Percentiles rank a stretch among this genome's conserved stretches.
These are phyloP conservation scores for Elephas maximus DNA, from an alignment of 2,113 vertebrate species.

Conservation along the genomic window DNA sequence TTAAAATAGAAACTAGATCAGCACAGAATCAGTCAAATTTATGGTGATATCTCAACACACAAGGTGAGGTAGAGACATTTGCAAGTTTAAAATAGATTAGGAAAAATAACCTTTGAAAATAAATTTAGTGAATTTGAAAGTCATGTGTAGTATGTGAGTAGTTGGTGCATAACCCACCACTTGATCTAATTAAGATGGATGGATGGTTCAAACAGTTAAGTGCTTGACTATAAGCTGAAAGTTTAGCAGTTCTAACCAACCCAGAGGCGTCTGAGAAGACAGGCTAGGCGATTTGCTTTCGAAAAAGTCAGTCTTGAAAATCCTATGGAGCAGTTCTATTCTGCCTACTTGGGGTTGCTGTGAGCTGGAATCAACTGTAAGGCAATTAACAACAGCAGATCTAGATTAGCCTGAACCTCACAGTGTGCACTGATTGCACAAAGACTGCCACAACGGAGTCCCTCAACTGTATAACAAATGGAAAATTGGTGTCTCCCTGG, in stretches of 20 bases:
- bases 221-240: no score
- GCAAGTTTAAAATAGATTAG: background rate
- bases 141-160: background rate
- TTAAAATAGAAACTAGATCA: constrained; percentile 25
- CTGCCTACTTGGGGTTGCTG: background rate
- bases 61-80: background rate
- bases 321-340: background rate
- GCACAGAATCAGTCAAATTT: background rate
- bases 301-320: background rate
- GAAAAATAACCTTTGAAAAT: background rate
- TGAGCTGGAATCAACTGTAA: background rate
- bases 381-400: background rate
- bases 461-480: background rate
- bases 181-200: background rate
- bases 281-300: background rate
- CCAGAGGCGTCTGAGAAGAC: background rate
- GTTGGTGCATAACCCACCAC: background rate
- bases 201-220: no score
- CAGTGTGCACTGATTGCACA: background rate
- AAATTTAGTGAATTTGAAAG: background rate
- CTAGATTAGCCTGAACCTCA: rapidly evolving
- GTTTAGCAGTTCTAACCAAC: no score
- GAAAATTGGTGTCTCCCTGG: background rate
- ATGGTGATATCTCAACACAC: background rate
- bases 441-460: background rate